Percentiles rank a stretch among this genome's conserved stretches.
These are phyloP conservation scores for Catocala sponsa DNA, from an alignment of 2,888 invertebrate species.

Conservation along the genomic window DNA sequence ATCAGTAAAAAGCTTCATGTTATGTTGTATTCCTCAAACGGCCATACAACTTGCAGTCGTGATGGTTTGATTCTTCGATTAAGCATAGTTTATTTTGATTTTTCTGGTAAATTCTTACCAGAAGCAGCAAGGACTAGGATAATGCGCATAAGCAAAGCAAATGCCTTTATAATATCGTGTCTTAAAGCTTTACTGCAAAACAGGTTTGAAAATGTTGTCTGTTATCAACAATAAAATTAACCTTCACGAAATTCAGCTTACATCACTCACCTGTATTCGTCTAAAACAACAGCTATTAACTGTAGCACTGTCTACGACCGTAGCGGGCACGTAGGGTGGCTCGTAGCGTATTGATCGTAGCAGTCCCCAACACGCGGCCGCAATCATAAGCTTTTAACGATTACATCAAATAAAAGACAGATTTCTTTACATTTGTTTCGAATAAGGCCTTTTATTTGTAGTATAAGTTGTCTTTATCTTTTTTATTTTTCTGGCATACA, in stretches of 20 bases:
- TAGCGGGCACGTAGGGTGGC: slow-evolving; percentile 45
- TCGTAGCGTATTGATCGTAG: slow-evolving; percentile 57
- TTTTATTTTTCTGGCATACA: no score
- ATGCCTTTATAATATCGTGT: no score
- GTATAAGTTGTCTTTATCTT: neutral
- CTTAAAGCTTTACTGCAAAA: no score
- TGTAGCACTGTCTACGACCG: slow-evolving; percentile 52
- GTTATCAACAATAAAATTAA: neutral
- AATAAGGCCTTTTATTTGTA: neutral
- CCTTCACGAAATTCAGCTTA: neutral
- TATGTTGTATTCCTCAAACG: no score
- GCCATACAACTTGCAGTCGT: no score
- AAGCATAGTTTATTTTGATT: no score
- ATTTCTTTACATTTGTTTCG: slow-evolving; percentile 9
- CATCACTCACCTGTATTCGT: slow-evolving; percentile 26
- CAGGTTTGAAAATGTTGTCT: no score
- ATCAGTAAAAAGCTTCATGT: no score
- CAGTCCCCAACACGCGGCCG: slow-evolving; percentile 34
- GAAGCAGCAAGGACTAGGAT: no score
- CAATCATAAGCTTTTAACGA: slow-evolving; percentile 44
- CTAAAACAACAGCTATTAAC: slow-evolving; percentile 37
- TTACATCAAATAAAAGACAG: slow-evolving; percentile 21
- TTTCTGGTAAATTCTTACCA: no score
- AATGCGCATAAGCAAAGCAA: no score
- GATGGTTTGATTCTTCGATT: no score